Base-by-base conservation (phyloP, 2,797 vertebrate species). In the Trichosurus vulpecula region DNA sequence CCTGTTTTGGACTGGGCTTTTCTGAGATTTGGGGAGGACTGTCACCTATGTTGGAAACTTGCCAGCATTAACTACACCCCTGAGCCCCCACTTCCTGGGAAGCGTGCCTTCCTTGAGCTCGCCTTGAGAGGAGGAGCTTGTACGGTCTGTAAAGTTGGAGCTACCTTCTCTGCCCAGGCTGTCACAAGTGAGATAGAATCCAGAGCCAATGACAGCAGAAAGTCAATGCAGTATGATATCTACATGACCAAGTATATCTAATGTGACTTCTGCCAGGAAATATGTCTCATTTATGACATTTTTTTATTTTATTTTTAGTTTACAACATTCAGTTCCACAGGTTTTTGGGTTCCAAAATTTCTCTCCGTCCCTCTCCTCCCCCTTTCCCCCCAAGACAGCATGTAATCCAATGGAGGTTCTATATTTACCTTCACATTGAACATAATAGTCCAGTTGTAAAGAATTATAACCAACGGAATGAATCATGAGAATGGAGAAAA, bases 181-280 rank as follows among this genome's bases (percentile, higher is more conserved):
- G 99, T 99, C 97, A 99, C 99, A 93, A 99, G 99, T 0, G 99
- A 99, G 98, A 99, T 99, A 0, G 99, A 99, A 98, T 98, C 99
- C 0, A 99, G 99, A 0, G 98, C 98, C 0, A 99, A 99, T 0
- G 99, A 99, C 96, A 99, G 99, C 98, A 99, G 99, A 96, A 98
- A 99, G 92, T 99, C 99, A 31, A 99, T 99, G 0, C 99, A 99
- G 97, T 99, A 99, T 0, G 99, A 99, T 98, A 99, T 99, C 0
- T 99, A 99, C 98, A 99, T 99, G 99, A 99, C 99, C 98, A 99
- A 99, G 98, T 99, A 99, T 96, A 99, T 99, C 98, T 99, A 99
- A 97, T 99, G 99, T 0, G 99, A 99, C 54, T 99, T 99, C 98
- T 99, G 99, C 96, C 99, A 99, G 98, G 99, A 99, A 98, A 99